These are phyloP conservation scores for Stictocephala bisonia DNA, from an alignment of 2,888 invertebrate genomes.

Conservation along the genomic window DNA sequence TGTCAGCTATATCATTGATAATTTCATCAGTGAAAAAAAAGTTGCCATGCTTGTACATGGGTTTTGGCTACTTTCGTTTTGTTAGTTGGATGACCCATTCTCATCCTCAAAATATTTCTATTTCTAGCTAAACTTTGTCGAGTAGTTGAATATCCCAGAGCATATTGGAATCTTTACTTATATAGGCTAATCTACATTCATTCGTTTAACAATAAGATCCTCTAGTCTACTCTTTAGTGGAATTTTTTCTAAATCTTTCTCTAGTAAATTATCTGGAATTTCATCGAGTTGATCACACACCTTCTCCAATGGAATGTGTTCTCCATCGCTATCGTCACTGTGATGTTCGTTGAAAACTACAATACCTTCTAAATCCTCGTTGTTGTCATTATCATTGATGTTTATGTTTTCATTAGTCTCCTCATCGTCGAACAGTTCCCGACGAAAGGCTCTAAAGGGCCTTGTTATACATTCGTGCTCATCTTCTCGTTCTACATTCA, in stretches of 20 bases:
- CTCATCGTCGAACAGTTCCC: neutral
- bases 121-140: conserved; percentile 5
- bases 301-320: neutral
- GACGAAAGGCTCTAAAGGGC: conserved; percentile 10
- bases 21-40: conserved; percentile 9
- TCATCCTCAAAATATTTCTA: conserved; percentile 7
- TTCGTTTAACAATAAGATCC: neutral
- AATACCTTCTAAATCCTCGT: conserved; percentile 11
- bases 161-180: conserved; percentile 7
- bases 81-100: conserved; percentile 12
- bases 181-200: conserved; percentile 14
- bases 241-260: neutral
- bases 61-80: conserved; percentile 6
- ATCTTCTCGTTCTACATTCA: conserved; percentile 1
- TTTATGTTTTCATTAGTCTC: neutral
- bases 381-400: neutral
- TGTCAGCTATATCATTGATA: neutral
- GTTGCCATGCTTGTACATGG: conserved; percentile 3
- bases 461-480: neutral
- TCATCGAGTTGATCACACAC: neutral
- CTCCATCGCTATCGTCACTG: conserved; percentile 1
- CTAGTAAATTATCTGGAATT: conserved; percentile 8
- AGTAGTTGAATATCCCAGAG: neutral
- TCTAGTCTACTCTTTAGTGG: neutral
- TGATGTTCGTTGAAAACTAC: neutral